Evolutionary conservation across 2,888 invertebrate genomes (phyloP), one percentile per base, ranked within the genome.

Genomic region (Ormyrus labotus): DNA sequence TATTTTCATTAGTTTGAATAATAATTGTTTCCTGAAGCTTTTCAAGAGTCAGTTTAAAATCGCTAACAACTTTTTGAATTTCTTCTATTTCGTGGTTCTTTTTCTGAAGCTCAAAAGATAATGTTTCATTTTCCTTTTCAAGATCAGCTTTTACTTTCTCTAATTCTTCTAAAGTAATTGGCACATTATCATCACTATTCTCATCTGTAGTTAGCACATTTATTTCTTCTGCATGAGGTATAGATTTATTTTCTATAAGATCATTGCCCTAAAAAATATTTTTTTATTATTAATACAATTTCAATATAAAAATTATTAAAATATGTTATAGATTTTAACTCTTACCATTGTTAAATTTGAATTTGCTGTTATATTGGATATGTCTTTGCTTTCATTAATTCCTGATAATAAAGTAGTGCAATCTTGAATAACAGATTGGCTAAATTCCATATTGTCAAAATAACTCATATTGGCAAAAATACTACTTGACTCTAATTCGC

Each of bases 1-100:
- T 85, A 80, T 90, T 90, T 81, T 90, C 90, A 3, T 81, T 85
- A 1, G 85, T 89, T 13, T 90, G 81, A 11, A 85, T 61, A 65
- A 81, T 80, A 70, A 90, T 84, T 0, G 89, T 89, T 74, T 87
- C 77, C 45, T 88, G 82, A 9, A 90, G 82, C 19, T 84, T 84
- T 61, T 86, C 84, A 47, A 89, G 86, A 34, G 84, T 86, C 10
- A 83, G 74, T 79, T 86, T 89, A n/a, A 90, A 83, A 6, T 86
- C 86, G 11, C 76, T 81, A 51, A 90, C 81, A 47, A 85, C 87
- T 19, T 81, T 86, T 64, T 87, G 85, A 11, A 90, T 86, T 48
- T 89, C 90, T 6, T 87, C 85, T 19, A 85, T 82, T 79, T 89
- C 88, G 1, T 83, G 85, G 78, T 84, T 85, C 78, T 89, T 88